Base-by-base conservation (phyloP, 2,888 invertebrate species). In the Torymus texanus region DNA sequence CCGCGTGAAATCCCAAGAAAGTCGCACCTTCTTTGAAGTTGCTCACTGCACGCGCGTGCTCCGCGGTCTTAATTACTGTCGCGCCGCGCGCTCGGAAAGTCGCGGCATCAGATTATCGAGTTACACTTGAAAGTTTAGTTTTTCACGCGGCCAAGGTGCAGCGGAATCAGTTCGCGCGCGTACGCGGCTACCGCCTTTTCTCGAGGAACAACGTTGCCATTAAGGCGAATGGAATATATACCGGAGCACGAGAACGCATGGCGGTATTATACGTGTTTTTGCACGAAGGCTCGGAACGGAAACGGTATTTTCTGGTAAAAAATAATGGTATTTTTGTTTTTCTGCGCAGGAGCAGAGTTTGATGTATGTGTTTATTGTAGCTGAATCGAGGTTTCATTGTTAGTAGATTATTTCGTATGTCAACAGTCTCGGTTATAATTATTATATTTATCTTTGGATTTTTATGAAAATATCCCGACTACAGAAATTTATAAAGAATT, bases 51-150 rank as follows among this genome's bases (percentile, higher is more conserved):
- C 41, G 41, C 18, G 16, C 29, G 58, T 56, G 41, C 16, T 3
- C 8, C 24, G 58, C 66, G 66, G 72, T 78, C 77, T 72, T 78
- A 78, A 78, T 78, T 77, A 77, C 71, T 72, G 77, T 59, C 66
- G 77, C 58, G 18, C 50, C 51, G 66, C n/a, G 62, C 55, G 11
- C 14, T 53, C 16, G 66, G 12, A 55, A n/a, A 21, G 21, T 16
- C 59, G 59, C 29, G 50, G 59, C n/a, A 62, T 41, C 68, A 61
- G 67, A 78, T 78, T 67, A 67, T 78, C 72, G 61, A 41, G 61
- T 61, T 65, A 59, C 58, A 53, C 58, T 71, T 24, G 71, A 76
- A 76, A 63, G 76, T 76, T 76, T 21, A 56, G 70, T 58, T 63
- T 63, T 76, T 76, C 41, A 21, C 41, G 41, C 41, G 50, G 21